Evolutionary conservation across 2,797 vertebrate species (phyloP), one percentile per base, ranked within the genome.

Genomic region (Choloepus didactylus): DNA sequence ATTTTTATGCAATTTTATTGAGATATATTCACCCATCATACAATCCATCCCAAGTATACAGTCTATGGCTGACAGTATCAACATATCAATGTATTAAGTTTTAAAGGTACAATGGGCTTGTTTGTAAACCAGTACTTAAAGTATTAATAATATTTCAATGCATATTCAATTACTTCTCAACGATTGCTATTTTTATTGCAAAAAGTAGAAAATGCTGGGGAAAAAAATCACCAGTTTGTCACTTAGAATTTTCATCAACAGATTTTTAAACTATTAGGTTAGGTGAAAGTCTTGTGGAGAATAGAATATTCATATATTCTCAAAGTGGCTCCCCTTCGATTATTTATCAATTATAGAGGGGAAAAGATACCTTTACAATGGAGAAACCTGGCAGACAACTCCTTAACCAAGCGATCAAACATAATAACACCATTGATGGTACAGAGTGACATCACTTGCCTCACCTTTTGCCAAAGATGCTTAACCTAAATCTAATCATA

Each of bases 91-190:
- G 6, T 41, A 93, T 70, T 89, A 35, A 73, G 51, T 92, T 94
- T 90, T 60, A 81, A 95, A 93, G 76, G 31, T 92, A 93, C 16
- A 86, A 54, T 35, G 21, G 41, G 18, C 64, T 94, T 87, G 15
- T 89, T 75, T 96, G 56, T 92, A 95, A 96, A 82, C 90, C 62
- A 90, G 11, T 72, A 83, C n/a, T 66, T 85, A 79, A 93, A 81
- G 12, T 88, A 88, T 77, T 94, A 87, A 21, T 56, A 56, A 29
- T 88, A 95, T 77, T 96, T 93, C 51, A 88, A 73, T 69, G 69
- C 38, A 79, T 49, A 77, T 62, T 51, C 16, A 73, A 86, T 70
- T 88, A 95, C 91, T 93, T 93, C 64, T 77, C 49, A 86, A 94
- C 19, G 82, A 76, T 35, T 91, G 79, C 77, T 73, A 46, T 60